A percentile compares a stretch with the other conserved stretches of the same genome.
phyloP scores from a whole-genome alignment of 2,888 invertebrate genomes.

The Strigamia transsilvanica region DNA sequence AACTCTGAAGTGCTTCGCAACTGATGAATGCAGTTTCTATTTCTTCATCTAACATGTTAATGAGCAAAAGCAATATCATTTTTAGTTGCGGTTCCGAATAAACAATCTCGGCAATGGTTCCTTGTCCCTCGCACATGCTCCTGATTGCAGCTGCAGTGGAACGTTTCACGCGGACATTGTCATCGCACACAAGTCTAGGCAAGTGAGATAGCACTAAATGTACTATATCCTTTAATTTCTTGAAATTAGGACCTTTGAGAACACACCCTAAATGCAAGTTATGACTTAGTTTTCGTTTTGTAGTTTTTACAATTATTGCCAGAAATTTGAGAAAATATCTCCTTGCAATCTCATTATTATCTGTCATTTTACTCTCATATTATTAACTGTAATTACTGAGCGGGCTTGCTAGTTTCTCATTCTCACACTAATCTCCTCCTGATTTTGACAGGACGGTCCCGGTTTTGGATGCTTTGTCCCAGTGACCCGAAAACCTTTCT shows the following conservation, averaged over 20 bases:
- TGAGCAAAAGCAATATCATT: background rate
- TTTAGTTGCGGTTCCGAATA: background rate
- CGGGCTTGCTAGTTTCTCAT: too few relatives aligned
- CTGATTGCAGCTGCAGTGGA: background rate
- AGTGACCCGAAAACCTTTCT: too few relatives aligned
- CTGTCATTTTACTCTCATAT: too few relatives aligned
- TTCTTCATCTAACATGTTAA: background rate
- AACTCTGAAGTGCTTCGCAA: background rate
- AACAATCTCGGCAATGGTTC: background rate
- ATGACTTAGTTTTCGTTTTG: background rate
- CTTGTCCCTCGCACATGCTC: background rate
- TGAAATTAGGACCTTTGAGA: background rate
- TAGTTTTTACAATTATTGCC: too few relatives aligned
- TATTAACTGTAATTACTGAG: too few relatives aligned
- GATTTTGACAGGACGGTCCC: too few relatives aligned
- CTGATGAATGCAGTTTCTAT: background rate
- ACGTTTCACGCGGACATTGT: background rate
- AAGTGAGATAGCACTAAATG: background rate
- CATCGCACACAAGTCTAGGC: background rate
- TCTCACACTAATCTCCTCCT: too few relatives aligned
- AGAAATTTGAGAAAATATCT: too few relatives aligned
- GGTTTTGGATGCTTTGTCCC: too few relatives aligned
- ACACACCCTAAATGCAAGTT: background rate
- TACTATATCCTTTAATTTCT: background rate
- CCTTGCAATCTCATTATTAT: too few relatives aligned